Evolutionary conservation across 2,888 invertebrate species (phyloP).

Genomic region (Spodoptera littoralis): DNA sequence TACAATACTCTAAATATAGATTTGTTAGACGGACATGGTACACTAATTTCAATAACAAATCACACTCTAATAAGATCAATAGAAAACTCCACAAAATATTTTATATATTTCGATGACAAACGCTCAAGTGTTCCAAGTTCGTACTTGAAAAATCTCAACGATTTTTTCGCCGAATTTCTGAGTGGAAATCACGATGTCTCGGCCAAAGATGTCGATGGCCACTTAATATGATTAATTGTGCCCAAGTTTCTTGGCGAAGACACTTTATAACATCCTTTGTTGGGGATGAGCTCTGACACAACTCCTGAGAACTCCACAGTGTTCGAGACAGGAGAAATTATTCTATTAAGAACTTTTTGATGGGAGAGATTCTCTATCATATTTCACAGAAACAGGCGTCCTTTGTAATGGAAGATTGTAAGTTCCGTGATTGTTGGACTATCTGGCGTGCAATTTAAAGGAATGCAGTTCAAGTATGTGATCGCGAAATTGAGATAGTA

Average conservation of each 20-base stretch:
- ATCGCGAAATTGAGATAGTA: constrained; percentile 2
- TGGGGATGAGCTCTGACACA: constrained; percentile 59
- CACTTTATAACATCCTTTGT: constrained; percentile 68
- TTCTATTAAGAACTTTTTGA: constrained; percentile 65
- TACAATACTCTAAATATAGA: too few species aligned
- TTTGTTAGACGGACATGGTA: too few species aligned
- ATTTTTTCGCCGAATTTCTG: constrained; percentile 51
- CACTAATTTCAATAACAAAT: constrained; percentile 17
- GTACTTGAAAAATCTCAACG: constrained; percentile 47
- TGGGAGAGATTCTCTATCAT: constrained; percentile 57
- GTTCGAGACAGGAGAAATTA: constrained; percentile 67
- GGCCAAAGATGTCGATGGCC: constrained; percentile 62
- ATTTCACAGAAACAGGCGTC: constrained; percentile 50
- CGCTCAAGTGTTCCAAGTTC: constrained; percentile 20
- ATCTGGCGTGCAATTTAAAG: background rate
- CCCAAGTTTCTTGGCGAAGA: constrained; percentile 55
- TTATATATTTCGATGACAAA: constrained; percentile 39
- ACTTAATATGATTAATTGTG: constrained; percentile 68
- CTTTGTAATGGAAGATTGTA: constrained; percentile 35
- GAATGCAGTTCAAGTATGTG: background rate
- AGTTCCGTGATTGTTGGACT: constrained; percentile 25
- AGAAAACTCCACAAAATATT: constrained; percentile 37
- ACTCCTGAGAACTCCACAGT: constrained; percentile 62
- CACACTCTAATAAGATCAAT: constrained; percentile 29
- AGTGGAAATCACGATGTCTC: constrained; percentile 58